Evolutionary conservation across 64 coral and sea anemone species (phyloP).

Genomic region (Pocillopora verrucosa): DNA sequence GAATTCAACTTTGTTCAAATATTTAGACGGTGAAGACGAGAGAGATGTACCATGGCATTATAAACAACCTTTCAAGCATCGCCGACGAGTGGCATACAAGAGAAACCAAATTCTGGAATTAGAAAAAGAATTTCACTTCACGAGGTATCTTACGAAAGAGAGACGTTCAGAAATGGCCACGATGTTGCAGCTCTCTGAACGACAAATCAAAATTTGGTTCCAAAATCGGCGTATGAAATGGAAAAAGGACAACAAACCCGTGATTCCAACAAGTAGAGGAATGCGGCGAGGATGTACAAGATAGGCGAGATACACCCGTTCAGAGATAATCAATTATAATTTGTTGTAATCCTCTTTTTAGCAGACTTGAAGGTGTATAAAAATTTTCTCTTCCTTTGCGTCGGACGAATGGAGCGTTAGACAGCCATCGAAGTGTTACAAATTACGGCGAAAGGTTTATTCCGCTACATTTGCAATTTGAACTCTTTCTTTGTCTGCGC

Average conservation of each 20-base stretch:
- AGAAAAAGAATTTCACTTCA: constrained; percentile 74
- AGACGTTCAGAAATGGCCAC: constrained; percentile 55
- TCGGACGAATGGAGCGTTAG: neutral
- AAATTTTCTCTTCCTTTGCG: constrained; percentile 4
- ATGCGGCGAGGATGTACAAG: constrained; percentile 60
- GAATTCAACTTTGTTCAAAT: constrained; percentile 32
- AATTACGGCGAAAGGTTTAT: neutral
- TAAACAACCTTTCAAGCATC: constrained; percentile 75
- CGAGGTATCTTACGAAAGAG: constrained; percentile 43
- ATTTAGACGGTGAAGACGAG: constrained; percentile 47
- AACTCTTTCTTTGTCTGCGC: neutral
- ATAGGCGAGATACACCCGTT: constrained; percentile 15
- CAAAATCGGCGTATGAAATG: constrained; percentile 78
- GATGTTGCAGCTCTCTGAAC: constrained; percentile 42
- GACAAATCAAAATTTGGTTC: constrained; percentile 82
- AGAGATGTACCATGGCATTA: constrained; percentile 63
- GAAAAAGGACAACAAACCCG: constrained; percentile 73
- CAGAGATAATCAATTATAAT: constrained; percentile 18
- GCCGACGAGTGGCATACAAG: constrained; percentile 73
- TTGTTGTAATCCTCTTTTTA: constrained; percentile 24
- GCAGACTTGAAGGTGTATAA: constrained; percentile 47
- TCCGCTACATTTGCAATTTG: neutral
- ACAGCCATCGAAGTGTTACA: neutral
- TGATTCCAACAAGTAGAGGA: constrained; percentile 64
- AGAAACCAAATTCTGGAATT: constrained; percentile 63